Evolutionary conservation across 2,888 invertebrate genomes (phyloP), one percentile per base, ranked within the genome.

Genomic region (Phytoseiulus persimilis): DNA sequence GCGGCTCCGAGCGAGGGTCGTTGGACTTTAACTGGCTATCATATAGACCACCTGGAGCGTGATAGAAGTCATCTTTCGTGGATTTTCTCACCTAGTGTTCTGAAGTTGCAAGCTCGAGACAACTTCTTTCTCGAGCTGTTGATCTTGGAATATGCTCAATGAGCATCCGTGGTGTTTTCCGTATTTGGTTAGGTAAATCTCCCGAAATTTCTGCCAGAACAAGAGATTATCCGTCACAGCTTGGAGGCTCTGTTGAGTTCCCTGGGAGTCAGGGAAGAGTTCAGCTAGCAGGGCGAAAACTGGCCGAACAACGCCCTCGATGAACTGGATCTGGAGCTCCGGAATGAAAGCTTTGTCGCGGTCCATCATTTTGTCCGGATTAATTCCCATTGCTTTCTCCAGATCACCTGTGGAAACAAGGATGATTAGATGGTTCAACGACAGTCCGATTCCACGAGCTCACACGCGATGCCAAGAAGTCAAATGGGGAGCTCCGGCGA

Each of bases 301-400:
- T 32, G 95, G 95, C 31, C 93, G 91, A 0, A 94, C 94, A 90
- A 94, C 93, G 90, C 93, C 93, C 91, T 94, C 93, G 91, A 95
- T 93, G 92, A 97, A 97, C 91, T 96, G 94, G 91, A 96, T 95
- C 93, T 96, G 96, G 23, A 96, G 94, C 90, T 95, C 95, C 0
- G 97, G 96, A 91, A 97, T 96, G 91, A 95, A 95, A 46, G 96
- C 96, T 92, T 95, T 95, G 91, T 96, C 95, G 31, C 96, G 93
- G 92, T 97, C 96, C 96, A 96, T 96, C 95, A 95, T 96, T 92
- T 94, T 94, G 83, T 94, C 93, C 0, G 96, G 96, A 65, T 94
- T 93, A 46, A 94, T 94, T 0, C 96, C 96, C 93, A 95, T 95
- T 90, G 95, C 94, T 93, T 95, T 96, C 93, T 97, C 96, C 91